A percentile compares a stretch with the other conserved stretches of the same genome.
Conservation (phyloP, 2,797 vertebrate genomes). For the Periparus ater region DNA sequence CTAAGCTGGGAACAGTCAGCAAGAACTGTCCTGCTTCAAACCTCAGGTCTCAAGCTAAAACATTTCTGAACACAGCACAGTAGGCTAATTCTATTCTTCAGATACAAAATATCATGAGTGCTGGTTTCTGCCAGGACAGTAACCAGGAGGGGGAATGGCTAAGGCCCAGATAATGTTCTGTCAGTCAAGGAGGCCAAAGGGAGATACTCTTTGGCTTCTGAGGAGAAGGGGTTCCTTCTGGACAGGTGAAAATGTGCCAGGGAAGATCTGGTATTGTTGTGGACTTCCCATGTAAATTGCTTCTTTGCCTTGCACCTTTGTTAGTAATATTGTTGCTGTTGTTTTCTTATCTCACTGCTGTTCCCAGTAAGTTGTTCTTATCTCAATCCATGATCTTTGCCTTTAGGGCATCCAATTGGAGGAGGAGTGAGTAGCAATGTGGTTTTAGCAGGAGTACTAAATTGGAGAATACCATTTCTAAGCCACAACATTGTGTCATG, state of each 20-base stretch:
- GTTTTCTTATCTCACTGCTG: not conserved
- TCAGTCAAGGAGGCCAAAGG: not conserved
- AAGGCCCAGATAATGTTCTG: not conserved
- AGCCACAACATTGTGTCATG: accelerated
- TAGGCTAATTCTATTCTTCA: not conserved
- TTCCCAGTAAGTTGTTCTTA: not conserved
- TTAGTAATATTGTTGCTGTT: not conserved
- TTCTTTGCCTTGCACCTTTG: not conserved
- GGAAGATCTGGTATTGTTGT: not conserved
- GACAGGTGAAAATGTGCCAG: accelerated
- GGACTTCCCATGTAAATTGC: not conserved
- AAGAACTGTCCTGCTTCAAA: not conserved
- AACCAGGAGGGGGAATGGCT: not conserved
- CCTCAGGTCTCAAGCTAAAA: not conserved
- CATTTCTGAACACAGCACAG: not conserved
- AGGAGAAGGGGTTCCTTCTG: not conserved
- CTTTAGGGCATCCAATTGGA: not conserved
- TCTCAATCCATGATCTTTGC: not conserved
- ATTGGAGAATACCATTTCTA: not conserved
- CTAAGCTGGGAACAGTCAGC: not conserved
- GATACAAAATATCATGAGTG: not conserved
- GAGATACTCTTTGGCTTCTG: accelerated
- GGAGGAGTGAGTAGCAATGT: not conserved
- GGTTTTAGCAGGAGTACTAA: not conserved
- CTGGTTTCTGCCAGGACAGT: not conserved